Percentiles rank a stretch among this genome's conserved stretches.
Conservation (phyloP, 2,888 invertebrate species). For the Cacoxenus indagator region DNA sequence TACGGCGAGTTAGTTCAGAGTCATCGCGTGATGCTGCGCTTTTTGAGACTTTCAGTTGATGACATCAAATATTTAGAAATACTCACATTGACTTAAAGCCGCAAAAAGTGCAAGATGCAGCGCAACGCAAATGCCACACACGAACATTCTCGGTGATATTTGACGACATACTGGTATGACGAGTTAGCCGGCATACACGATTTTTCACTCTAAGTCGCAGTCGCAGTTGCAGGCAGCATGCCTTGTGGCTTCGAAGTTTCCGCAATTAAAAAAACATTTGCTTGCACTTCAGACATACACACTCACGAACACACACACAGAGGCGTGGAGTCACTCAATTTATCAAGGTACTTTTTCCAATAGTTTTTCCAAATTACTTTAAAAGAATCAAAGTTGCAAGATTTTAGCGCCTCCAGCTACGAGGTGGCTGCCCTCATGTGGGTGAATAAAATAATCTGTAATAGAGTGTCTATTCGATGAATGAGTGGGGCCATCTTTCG, state of each 20-base stretch:
- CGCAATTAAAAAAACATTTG: slow-evolving; percentile 71
- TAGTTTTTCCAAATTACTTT: slow-evolving; percentile 1
- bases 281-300: slow-evolving; percentile 50
- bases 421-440: too few relatives aligned
- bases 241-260: slow-evolving; percentile 64
- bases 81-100: too few relatives aligned
- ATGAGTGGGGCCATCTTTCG: too few relatives aligned
- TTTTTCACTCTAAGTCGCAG: slow-evolving; percentile 30
- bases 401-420: too few relatives aligned
- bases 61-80: slow-evolving; percentile 5
- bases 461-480: too few relatives aligned
- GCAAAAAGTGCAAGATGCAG: neutral
- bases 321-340: neutral
- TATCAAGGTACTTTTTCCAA: slow-evolving; percentile 15
- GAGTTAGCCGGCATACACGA: slow-evolving; percentile 52
- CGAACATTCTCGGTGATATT: slow-evolving; percentile 50
- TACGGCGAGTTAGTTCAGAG: slow-evolving; percentile 39
- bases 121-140: slow-evolving; percentile 60
- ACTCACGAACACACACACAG: neutral
- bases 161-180: too few relatives aligned
- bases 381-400: slow-evolving; percentile 34
- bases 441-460: too few relatives aligned
- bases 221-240: slow-evolving; percentile 36
- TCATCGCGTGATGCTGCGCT: slow-evolving; percentile 58
- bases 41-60: slow-evolving; percentile 29